Conservation (phyloP, 2,113 vertebrate species). For the Psittacula cyanocephala region DNA sequence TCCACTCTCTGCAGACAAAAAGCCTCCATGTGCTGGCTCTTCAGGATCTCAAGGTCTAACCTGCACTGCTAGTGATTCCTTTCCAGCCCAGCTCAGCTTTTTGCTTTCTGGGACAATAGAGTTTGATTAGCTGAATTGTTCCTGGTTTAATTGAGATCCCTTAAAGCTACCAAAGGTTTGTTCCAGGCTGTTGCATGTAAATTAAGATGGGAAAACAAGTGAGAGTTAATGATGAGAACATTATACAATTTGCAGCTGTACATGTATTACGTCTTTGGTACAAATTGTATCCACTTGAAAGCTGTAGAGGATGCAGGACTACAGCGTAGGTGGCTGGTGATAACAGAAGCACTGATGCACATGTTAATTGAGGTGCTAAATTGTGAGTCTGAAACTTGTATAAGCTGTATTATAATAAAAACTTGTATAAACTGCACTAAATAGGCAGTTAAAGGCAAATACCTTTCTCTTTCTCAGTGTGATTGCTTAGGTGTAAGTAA, state of each 20-base stretch:
- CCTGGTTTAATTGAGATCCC: constrained; percentile 27
- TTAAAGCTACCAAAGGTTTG: constrained; percentile 32
- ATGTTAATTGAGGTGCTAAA: constrained; percentile 5
- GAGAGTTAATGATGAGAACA: constrained; percentile 54
- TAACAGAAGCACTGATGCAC: constrained; percentile 5
- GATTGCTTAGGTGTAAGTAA: background rate
- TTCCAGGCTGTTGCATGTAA: constrained; percentile 59
- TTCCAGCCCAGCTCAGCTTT: background rate
- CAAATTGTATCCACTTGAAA: constrained; percentile 58
- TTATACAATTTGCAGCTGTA: constrained; percentile 56
- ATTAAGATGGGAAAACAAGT: constrained; percentile 56
- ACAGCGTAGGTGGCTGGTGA: constrained; percentile 31
- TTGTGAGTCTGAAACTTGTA: background rate
- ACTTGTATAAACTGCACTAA: background rate
- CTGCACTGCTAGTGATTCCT: background rate
- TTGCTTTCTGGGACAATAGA: constrained; percentile 23
- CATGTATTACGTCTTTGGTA: background rate
- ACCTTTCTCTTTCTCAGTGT: too few species aligned
- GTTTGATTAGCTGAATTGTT: constrained; percentile 47
- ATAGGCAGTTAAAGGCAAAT: background rate
- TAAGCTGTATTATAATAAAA: background rate
- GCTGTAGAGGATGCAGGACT: constrained; percentile 29
- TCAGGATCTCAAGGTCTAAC: background rate
- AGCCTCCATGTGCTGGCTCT: background rate
- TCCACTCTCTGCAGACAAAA: background rate